Evolutionary conservation across 2,888 invertebrate species (phyloP).

Genomic region (Agrotis clavis): DNA sequence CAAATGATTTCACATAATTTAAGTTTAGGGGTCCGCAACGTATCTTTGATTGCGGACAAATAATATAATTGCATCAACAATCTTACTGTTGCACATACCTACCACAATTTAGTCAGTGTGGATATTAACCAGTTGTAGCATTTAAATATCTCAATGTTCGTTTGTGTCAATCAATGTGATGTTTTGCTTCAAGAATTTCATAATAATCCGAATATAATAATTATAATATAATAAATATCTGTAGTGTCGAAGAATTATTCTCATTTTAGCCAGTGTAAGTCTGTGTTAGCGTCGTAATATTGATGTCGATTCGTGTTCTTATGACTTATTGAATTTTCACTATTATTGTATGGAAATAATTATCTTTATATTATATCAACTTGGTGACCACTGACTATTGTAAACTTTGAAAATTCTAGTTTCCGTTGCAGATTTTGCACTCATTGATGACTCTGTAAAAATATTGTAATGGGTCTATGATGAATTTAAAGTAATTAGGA

Average conservation of each 20-base stretch:
- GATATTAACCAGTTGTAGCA: conserved; percentile 52
- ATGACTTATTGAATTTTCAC: conserved; percentile 66
- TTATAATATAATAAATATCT: conserved; percentile 55
- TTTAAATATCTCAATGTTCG: conserved; percentile 65
- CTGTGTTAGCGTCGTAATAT: conserved; percentile 81
- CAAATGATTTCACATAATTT: conserved; percentile 62
- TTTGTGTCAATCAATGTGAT: conserved; percentile 68
- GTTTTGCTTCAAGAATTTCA: conserved; percentile 61
- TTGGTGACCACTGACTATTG: conserved; percentile 22
- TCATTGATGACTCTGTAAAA: conserved; percentile 59
- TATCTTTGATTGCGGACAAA: conserved; percentile 35
- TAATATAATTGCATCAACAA: conserved; percentile 53
- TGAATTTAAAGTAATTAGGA: conserved; percentile 52
- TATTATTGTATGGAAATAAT: conserved; percentile 30
- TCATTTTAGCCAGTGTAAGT: conserved; percentile 83
- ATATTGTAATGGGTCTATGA: conserved; percentile 56
- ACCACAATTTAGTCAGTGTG: conserved; percentile 52
- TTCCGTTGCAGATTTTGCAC: conserved; percentile 42
- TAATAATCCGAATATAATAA: conserved; percentile 60
- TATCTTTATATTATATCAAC: conserved; percentile 8
- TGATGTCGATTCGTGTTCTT: conserved; percentile 76
- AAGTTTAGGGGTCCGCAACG: conserved; percentile 52
- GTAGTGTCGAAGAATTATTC: conserved; percentile 71
- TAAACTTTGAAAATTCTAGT: conserved; percentile 38
- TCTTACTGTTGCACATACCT: conserved; percentile 54